Evolutionary conservation across 1,140 invertebrate genomes (phyloP).

Genomic region (Bombus superbus): DNA sequence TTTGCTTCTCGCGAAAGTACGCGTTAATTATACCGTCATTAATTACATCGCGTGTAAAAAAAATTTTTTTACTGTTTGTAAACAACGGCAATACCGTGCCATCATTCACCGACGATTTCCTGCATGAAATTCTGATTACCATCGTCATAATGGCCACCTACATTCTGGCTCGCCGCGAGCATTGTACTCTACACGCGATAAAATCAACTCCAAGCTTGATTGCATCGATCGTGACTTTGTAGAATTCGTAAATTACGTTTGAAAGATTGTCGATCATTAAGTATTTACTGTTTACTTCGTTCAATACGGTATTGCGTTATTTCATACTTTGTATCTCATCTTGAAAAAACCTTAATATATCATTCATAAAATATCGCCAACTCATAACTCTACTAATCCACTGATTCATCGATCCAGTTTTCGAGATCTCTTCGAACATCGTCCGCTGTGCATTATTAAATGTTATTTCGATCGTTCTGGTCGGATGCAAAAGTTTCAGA

Average conservation of each 20-base stretch:
- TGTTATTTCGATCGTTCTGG: not conserved
- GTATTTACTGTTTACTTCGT: not conserved
- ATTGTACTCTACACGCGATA: not conserved
- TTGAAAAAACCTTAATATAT: not conserved
- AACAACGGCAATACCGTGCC: conserved; percentile 18
- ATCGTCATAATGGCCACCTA: not conserved
- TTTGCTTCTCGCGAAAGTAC: conserved; percentile 41
- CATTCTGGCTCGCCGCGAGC: not conserved
- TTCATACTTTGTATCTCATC: not conserved
- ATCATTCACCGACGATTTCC: conserved; percentile 42
- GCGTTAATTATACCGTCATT: conserved; percentile 34
- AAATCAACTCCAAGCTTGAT: not conserved
- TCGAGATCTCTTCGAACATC: not conserved
- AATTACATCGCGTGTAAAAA: conserved; percentile 24
- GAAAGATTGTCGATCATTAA: not conserved
- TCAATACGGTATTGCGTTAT: not conserved
- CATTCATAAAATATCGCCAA: not conserved
- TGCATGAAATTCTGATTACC: conserved; percentile 54
- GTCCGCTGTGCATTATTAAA: not conserved
- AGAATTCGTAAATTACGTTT: not conserved
- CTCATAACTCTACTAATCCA: not conserved
- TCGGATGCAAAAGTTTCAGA: too few relatives aligned
- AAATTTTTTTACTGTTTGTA: conserved; percentile 38
- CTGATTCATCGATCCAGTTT: conserved; percentile 1
- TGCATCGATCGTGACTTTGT: not conserved